Evolutionary conservation across 2,888 invertebrate species (phyloP).

Genomic region (Galerucella nymphaeae): DNA sequence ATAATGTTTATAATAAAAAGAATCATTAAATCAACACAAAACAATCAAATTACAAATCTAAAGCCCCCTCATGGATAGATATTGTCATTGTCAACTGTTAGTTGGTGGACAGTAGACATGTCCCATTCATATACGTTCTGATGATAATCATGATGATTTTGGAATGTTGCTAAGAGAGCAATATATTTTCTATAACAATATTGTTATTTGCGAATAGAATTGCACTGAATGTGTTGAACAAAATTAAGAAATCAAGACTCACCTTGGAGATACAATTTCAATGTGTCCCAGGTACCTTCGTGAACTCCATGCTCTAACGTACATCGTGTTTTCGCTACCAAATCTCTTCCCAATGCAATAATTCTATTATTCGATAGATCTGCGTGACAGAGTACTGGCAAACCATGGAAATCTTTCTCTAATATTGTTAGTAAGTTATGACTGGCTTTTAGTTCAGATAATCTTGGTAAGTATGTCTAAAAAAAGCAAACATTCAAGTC

Average conservation of each 20-base stretch:
- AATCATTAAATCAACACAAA: no score
- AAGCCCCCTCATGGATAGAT: no score
- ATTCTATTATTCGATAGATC: slow-evolving; percentile 84
- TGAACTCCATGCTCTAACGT: slow-evolving; percentile 84
- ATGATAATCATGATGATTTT: no score
- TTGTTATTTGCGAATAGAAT: no score
- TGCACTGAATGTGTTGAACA: not conserved
- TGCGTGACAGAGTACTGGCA: slow-evolving; percentile 83
- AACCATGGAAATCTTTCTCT: slow-evolving; percentile 84
- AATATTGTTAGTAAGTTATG: slow-evolving; percentile 80
- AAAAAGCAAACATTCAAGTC: slow-evolving; percentile 53
- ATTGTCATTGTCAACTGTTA: no score
- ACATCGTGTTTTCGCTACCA: slow-evolving; percentile 84
- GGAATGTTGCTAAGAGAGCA: not conserved
- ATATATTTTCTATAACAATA: no score
- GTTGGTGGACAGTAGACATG: no score
- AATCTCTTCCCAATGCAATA: slow-evolving; percentile 76
- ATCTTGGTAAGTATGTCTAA: slow-evolving; percentile 81
- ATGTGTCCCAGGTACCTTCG: slow-evolving; percentile 67
- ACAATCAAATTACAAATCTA: no score
- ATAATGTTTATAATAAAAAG: no score
- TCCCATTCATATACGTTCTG: no score
- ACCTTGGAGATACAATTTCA: slow-evolving; percentile 87
- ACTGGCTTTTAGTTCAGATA: slow-evolving; percentile 81
- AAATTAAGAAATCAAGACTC: slow-evolving; percentile 53